Evolutionary conservation across 2,797 vertebrate species (phyloP), one percentile per base, ranked within the genome.

Genomic region (Platyrinchus mystaceus): DNA sequence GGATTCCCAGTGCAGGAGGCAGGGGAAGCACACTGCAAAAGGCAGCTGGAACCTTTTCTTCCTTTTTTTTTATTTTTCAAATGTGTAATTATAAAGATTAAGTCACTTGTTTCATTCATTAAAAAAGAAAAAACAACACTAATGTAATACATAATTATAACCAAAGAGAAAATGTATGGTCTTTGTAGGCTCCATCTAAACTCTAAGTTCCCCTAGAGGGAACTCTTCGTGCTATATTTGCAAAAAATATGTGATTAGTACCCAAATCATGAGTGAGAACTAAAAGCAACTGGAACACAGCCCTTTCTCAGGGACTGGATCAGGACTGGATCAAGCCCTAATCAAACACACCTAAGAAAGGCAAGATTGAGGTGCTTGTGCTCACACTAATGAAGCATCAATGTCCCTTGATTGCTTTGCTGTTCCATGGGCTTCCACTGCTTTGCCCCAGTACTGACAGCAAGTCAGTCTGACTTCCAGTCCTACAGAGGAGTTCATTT

Each of bases 81-180:
- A 89, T 50, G 22, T 87, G 27, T 83, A 80, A 95, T 95, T 93
- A 83, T 24, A 80, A 95, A 80, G 60, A 91, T 71, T 63, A 85
- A 83, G 24, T 83, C 2, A 4, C 59, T 94, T 75, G 56, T 87
- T 95, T 66, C 69, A 44, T 85, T 95, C 55, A 86, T 94, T 96
- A 81, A 69, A 84, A 62, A 62, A 60, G 26, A 30, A 52, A 30
- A 82, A 70, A 1, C 56, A 83, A 10, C 39, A 81, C 28, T 34
- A 66, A 71, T 62, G 18, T 70, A 79, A 74, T 59, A 44, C 21
- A 6, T 83, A 83, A 80, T 93, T 92, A 66, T 10, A 87, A 49
- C 53, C 12, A 32, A 94, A 68, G 71, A 90, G 78, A 77, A 87
- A 24, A 66, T 17, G 4, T 37, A 50, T 58, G n/a, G 17, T 39